These are phyloP conservation scores for Pomacea maculata DNA, from an alignment of 1,140 invertebrate species.

Conservation along the genomic window DNA sequence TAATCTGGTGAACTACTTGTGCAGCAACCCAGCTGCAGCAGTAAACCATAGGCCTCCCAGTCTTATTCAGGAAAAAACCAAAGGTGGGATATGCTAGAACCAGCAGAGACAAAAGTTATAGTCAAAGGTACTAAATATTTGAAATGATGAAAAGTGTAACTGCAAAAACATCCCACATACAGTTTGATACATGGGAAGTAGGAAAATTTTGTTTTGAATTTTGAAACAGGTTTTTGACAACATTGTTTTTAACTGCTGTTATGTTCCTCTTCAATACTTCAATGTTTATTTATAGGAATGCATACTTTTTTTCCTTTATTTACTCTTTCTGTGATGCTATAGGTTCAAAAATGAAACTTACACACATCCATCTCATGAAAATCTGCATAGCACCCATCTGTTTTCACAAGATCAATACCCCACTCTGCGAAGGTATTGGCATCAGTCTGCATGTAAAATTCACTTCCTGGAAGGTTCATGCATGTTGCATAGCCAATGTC, in stretches of 20 bases:
- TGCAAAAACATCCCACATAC: too few species aligned
- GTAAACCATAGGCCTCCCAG: conserved; percentile 84
- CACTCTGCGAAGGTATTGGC: conserved; percentile 92
- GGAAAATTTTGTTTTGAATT: too few species aligned
- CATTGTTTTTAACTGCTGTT: too few species aligned
- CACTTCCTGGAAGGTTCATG: conserved; percentile 79
- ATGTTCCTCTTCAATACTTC: too few species aligned
- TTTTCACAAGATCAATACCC: conserved; percentile 95
- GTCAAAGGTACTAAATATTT: too few species aligned
- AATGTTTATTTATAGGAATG: too few species aligned
- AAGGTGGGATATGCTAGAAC: conserved; percentile 85
- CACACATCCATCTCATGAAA: conserved; percentile 60
- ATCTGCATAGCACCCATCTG: conserved; percentile 93
- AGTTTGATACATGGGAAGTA: too few species aligned
- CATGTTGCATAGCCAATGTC: conserved; percentile 96
- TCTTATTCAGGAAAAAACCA: conserved; percentile 83
- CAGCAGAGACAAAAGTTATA: too few species aligned
- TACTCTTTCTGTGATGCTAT: too few species aligned
- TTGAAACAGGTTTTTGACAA: too few species aligned
- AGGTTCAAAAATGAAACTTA: conserved; percentile 10
- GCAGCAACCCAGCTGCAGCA: conserved; percentile 40
- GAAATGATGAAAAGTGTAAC: too few species aligned
- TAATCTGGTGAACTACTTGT: conserved; percentile 11
- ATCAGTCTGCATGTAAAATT: conserved; percentile 85
- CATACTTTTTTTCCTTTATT: too few species aligned